Conservation (phyloP, 2,113 vertebrate genomes). For the Polypterus senegalus region DNA sequence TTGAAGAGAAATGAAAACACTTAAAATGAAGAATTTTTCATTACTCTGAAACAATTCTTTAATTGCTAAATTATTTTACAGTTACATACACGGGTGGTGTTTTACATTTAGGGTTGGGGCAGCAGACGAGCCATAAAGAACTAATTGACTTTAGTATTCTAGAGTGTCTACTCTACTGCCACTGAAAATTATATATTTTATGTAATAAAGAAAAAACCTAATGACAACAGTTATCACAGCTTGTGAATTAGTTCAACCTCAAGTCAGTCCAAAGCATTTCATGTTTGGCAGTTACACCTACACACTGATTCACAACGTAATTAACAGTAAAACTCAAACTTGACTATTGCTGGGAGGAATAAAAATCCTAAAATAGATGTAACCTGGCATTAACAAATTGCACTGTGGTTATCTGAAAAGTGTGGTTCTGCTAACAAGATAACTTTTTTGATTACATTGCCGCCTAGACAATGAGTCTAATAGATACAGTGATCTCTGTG, state of each 20-base stretch:
- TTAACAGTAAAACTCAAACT: conserved; percentile 17
- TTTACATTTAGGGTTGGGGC: too few relatives aligned
- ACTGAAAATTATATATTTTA: too few relatives aligned
- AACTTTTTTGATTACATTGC: conserved; percentile 18
- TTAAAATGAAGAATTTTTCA: too few relatives aligned
- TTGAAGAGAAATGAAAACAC: too few relatives aligned
- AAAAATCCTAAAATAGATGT: conserved; percentile 28
- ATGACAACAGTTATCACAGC: conserved; percentile 1
- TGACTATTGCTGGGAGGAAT: conserved; percentile 21
- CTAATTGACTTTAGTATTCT: too few relatives aligned
- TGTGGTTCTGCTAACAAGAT: conserved; percentile 28
- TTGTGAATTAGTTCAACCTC: conserved; percentile 1
- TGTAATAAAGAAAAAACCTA: too few relatives aligned
- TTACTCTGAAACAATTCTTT: too few relatives aligned
- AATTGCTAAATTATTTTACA: too few relatives aligned
- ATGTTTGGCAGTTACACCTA: conserved; percentile 7
- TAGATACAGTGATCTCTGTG: conserved; percentile 29
- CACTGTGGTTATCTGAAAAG: conserved; percentile 37
- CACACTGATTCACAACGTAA: conserved; percentile 27
- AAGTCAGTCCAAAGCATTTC: background rate
- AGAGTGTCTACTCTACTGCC: too few relatives aligned
- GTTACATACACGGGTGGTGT: too few relatives aligned
- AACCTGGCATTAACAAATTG: conserved; percentile 40
- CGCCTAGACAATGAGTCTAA: conserved; percentile 17
- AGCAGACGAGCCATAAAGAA: too few relatives aligned